Evolutionary conservation across 53 echinoderm and acorn worm genomes (phyloP).

Genomic region (Pentamera pediparva): DNA sequence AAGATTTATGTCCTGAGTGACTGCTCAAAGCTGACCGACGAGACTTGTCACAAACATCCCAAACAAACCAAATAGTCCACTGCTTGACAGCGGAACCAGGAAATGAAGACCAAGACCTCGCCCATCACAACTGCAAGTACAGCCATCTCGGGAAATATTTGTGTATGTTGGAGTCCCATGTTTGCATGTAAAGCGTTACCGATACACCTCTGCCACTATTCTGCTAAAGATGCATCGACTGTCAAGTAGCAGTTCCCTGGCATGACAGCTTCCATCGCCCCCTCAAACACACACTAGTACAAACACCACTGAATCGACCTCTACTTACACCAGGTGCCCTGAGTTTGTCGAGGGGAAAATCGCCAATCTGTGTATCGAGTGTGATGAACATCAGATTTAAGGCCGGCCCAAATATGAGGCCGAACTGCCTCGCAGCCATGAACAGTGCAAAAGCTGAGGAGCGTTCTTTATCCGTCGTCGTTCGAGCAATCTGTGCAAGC

Average conservation of each 20-base stretch:
- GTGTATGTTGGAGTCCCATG: neutral
- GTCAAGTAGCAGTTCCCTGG: no score
- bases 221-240: neutral
- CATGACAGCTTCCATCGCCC: no score
- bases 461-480: conserved; percentile 75
- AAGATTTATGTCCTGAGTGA: no score
- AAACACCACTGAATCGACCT: neutral
- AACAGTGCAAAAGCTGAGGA: conserved; percentile 62
- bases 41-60: no score
- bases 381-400: conserved; percentile 62
- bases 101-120: no score
- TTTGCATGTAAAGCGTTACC: neutral
- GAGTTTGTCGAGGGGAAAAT: conserved; percentile 48
- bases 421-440: conserved; percentile 78
- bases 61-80: no score
- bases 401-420: conserved; percentile 84
- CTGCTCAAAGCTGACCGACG: no score
- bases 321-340: conserved; percentile 78
- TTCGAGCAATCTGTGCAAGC: conserved; percentile 78
- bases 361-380: conserved; percentile 67
- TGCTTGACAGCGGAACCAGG: no score
- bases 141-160: no score
- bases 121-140: no score
- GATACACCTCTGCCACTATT: neutral
- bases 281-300: no score